Base-by-base conservation (phyloP, 2,888 invertebrate species). In the Blera fallax region DNA sequence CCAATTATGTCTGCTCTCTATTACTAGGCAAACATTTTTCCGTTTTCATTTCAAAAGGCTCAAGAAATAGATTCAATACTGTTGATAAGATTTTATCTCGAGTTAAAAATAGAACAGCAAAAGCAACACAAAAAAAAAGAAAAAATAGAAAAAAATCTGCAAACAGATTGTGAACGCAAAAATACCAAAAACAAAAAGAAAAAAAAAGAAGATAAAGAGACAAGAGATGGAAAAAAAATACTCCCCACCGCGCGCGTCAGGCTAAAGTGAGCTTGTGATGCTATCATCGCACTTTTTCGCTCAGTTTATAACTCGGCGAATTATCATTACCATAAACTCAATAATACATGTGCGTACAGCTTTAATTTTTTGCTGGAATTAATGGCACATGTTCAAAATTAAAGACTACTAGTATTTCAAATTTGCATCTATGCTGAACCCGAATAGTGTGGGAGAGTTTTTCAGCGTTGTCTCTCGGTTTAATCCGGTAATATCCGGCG, bases 31-130 rank as follows among this genome's bases (percentile, higher is more conserved):
- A 43, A 52, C 77, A 21, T 52, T 40, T 56, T 43, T 60, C 14
- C 54, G 5, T 48, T 67, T 74, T 52, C 45, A 54, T 56, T 72
- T 18, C 56, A 58, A 32, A 64, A 37, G 40, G 34, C 48, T 52
- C 77, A 77, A 60, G 37, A 69, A 78, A 67, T 58, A 65, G 77
- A 78, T 82, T 78, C 72, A 83, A 72, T 78, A 50, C 52, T 78
- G 64, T 60, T 83, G 78, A 83, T 83, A 79, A 83, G 83, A 78
- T 78, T 60, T 73, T 79, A 78, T 83, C 79, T 62, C 37, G 24
- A 32, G 18, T 73, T 78, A 83, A 62, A 83, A 83, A 83, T 83
- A 83, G 72, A 73, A 52, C 43, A 60, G 60, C 18, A 29, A 34
- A 29, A 56, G 32, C 10, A 62, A 14, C 24, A 5, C 37, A 27